Base-by-base conservation (phyloP, 92 coral and sea anemone genomes). In the Galaxea fascicularis region DNA sequence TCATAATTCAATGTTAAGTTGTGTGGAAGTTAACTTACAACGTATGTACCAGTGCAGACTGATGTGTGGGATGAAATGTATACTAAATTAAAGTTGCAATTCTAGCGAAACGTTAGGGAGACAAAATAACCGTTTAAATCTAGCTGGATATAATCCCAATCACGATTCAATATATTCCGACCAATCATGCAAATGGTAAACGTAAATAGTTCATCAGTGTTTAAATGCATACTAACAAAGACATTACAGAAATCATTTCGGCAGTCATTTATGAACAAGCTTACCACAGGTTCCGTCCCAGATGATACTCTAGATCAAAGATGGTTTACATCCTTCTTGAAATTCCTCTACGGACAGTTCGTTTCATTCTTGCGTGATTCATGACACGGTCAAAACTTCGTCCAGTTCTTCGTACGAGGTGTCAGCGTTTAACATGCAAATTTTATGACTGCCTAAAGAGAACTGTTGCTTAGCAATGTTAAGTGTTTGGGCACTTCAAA, bases 401-500 rank as follows among this genome's bases (percentile, higher is more conserved):
- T n/a, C n/a, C n/a, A n/a, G n/a, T n/a, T n/a, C n/a, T n/a, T 56
- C 22, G 62, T 56, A n/a, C 31, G 16, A 62, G 31, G 30, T 63
- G 64, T n/a, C 47, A 18, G 64, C 64, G 60, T 76, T 57, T 35
- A 35, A 35, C 6, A 57, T 76, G 80, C 80, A 57, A 76, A 76
- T 58, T 4, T 56, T 51, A 30, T 47, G 4, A 77, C 4, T 63
- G 52, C n/a, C 35, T 21, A 9, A 1, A 22, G 66, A 57, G 64
- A 13, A 1, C 4, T 64, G 83, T 78, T 78, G 83, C 83, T 45
- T 78, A 44, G 83, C 64, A 65, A 78, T 78, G 17, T 65, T 29
- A 64, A 78, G 83, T 65, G 83, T 78, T 65, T 69, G 39, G 52
- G 39, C 39, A 6, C 41, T 35, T 35, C 6, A 35, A 35, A 24